Evolutionary conservation across 2,113 vertebrate genomes (phyloP).

Genomic region (Axis porcinus): DNA sequence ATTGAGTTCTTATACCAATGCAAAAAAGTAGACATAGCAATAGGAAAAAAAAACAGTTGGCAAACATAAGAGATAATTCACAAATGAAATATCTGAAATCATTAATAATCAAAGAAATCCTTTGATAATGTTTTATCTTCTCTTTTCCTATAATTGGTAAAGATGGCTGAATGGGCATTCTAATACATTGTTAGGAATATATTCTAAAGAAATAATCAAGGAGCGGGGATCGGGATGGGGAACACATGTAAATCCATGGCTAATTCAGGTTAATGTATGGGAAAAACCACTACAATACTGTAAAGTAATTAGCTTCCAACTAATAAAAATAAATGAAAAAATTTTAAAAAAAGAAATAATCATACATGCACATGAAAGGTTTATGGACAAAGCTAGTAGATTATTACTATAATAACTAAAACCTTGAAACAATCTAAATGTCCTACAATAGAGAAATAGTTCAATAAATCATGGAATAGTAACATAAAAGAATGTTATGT

Average conservation of each 20-base stretch:
- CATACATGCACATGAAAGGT: neutral
- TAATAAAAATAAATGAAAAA: no score
- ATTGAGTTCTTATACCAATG: neutral
- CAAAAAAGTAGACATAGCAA: neutral
- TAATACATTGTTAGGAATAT: neutral
- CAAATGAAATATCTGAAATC: neutral
- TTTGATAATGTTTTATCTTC: neutral
- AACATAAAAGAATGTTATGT: neutral
- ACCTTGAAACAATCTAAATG: neutral
- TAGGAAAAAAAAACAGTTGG: neutral
- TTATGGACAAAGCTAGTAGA: neutral
- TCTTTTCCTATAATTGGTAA: neutral
- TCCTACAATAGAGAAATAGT: neutral
- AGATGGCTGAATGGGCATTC: neutral
- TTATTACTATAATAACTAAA: neutral
- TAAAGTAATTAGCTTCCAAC: no score
- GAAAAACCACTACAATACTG: no score
- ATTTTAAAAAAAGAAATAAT: neutral
- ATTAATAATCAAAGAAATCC: constrained; percentile 28
- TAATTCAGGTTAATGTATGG: no score
- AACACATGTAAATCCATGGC: no score
- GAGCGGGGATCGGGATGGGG: no score
- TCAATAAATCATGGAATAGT: neutral
- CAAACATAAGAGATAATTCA: neutral
- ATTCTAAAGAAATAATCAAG: neutral